These are phyloP conservation scores for Indicator maculatus DNA, from an alignment of 2,113 vertebrate species.

Conservation along the genomic window DNA sequence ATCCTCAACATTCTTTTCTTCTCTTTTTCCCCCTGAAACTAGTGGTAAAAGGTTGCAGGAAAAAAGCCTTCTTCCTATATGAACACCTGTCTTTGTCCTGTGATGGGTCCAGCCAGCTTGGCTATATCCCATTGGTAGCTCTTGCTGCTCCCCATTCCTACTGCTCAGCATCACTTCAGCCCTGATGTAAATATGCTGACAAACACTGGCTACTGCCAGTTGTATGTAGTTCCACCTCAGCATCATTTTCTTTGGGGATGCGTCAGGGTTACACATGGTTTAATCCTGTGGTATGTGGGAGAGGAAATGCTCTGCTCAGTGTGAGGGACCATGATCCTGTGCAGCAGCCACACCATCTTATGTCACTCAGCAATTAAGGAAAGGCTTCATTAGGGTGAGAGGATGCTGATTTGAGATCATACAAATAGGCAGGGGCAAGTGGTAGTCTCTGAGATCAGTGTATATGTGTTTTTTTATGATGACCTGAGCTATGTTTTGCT, in stretches of 20 bases:
- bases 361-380: neutral
- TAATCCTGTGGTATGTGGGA: fast-evolving
- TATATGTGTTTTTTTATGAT: fast-evolving
- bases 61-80: neutral
- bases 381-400: neutral
- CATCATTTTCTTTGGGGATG: neutral
- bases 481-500: neutral
- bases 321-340: neutral
- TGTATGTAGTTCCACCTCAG: neutral
- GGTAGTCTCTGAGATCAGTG: neutral
- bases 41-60: neutral
- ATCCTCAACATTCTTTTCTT: neutral
- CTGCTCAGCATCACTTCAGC: neutral
- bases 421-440: neutral
- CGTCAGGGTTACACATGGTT: fast-evolving
- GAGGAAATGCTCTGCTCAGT: neutral
- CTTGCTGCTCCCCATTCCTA: neutral
- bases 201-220: neutral
- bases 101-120: neutral
- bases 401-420: neutral
- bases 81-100: neutral
- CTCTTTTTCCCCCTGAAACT: neutral
- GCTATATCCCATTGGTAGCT: neutral
- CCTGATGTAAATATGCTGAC: neutral
- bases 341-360: neutral